Evolutionary conservation across 2,888 invertebrate genomes (phyloP).

Genomic region (Plagodis dolabraria): DNA sequence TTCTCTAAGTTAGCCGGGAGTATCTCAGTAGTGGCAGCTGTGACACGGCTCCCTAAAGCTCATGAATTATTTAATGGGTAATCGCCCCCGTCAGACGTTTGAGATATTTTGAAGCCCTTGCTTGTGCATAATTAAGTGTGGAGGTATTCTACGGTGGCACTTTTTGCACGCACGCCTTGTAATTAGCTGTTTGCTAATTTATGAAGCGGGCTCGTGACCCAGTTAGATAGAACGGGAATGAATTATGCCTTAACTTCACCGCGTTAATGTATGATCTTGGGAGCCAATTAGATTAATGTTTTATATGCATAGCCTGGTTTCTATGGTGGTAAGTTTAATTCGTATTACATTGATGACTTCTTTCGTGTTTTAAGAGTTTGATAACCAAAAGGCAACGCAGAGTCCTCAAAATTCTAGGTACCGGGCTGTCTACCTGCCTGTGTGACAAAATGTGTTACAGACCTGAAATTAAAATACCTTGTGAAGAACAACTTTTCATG

Average conservation of each 20-base stretch:
- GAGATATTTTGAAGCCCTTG: slow-evolving; percentile 74
- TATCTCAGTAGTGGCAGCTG: slow-evolving; percentile 58
- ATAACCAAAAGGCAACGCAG: no score
- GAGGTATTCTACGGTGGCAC: slow-evolving; percentile 29
- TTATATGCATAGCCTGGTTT: background rate
- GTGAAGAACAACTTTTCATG: no score
- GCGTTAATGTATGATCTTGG: slow-evolving; percentile 16
- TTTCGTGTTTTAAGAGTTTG: no score
- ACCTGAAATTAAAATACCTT: no score
- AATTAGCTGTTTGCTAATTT: slow-evolving; percentile 52
- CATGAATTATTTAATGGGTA: slow-evolving; percentile 76
- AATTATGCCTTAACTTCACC: slow-evolving; percentile 20
- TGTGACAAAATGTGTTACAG: no score
- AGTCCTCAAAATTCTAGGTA: no score
- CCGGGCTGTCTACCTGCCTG: no score
- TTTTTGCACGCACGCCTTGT: slow-evolving; percentile 34
- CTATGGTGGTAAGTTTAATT: background rate
- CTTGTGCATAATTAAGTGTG: slow-evolving; percentile 68
- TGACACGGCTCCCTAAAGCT: slow-evolving; percentile 59
- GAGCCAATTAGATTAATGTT: slow-evolving; percentile 7
- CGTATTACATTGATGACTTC: no score
- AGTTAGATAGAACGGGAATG: slow-evolving; percentile 34
- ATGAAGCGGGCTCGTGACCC: slow-evolving; percentile 40
- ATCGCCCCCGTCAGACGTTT: slow-evolving; percentile 67
- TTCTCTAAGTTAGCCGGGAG: slow-evolving; percentile 44